These are phyloP conservation scores for Listronotus bonariensis DNA, from an alignment of 1,140 invertebrate species.

Conservation along the genomic window DNA sequence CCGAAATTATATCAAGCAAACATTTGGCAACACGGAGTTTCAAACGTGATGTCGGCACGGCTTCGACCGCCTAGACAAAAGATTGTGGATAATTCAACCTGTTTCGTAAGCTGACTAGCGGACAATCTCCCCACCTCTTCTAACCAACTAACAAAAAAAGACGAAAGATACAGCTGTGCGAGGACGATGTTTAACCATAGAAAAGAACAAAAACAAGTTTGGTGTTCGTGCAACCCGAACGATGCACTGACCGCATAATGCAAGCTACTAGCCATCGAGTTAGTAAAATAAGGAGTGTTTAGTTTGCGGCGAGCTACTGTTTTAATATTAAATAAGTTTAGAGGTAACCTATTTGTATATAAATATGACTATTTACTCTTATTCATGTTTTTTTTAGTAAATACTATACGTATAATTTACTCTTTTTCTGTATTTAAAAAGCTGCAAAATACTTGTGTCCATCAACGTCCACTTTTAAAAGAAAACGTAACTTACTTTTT, in stretches of 20 bases:
- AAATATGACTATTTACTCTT: too few species aligned
- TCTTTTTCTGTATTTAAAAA: too few species aligned
- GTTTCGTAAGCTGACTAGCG: constrained; percentile 31
- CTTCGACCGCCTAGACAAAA: constrained; percentile 28
- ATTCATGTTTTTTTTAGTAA: too few species aligned
- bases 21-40: neutral
- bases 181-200: constrained; percentile 27
- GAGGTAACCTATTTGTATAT: too few species aligned
- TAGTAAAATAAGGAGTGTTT: constrained; percentile 13
- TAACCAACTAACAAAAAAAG: constrained; percentile 11
- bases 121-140: constrained; percentile 24
- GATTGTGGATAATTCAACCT: constrained; percentile 34
- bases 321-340: neutral
- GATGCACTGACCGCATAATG: constrained; percentile 47
- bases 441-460: too few species aligned
- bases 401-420: too few species aligned
- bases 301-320: neutral
- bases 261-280: constrained; percentile 23
- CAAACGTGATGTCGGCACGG: neutral
- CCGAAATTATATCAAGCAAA: neutral
- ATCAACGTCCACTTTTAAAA: too few species aligned
- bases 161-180: constrained; percentile 35
- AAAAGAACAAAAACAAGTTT: constrained; percentile 44
- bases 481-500: too few species aligned
- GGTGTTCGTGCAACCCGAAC: constrained; percentile 42